Conservation (phyloP, 2,797 vertebrate genomes). For the Galagoides demidoff region DNA sequence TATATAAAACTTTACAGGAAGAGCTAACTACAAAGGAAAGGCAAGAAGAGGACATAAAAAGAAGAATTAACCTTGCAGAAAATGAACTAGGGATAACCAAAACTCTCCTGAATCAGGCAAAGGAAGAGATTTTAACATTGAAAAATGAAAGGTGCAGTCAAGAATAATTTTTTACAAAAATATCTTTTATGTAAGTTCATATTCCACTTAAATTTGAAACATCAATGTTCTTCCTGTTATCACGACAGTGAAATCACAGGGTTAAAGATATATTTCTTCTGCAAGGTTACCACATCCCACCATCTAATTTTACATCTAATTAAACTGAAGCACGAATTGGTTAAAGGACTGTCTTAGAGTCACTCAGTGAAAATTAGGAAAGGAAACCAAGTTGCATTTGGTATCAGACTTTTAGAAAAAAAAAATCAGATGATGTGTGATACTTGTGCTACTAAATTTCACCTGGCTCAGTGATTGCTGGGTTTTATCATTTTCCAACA, state of each 20-base stretch:
- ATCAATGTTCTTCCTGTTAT: not conserved
- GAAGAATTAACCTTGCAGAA: slow-evolving; percentile 85
- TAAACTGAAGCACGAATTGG: not conserved
- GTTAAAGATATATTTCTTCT: not conserved
- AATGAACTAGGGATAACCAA: slow-evolving; percentile 88
- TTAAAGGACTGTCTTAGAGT: not conserved
- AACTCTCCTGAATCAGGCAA: slow-evolving; percentile 85
- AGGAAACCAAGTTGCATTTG: not conserved
- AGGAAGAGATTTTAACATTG: slow-evolving; percentile 87
- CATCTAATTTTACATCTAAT: not conserved
- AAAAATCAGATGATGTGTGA: not conserved
- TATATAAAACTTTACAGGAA: slow-evolving; percentile 89
- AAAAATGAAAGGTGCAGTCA: slow-evolving; percentile 90
- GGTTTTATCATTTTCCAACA: slow-evolving; percentile 1
- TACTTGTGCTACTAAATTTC: slow-evolving; percentile 31
- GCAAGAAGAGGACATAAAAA: slow-evolving; percentile 89
- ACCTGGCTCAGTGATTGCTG: not conserved
- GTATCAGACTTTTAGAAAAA: slow-evolving; percentile 35
- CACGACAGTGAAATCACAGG: not conserved
- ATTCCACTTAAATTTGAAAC: slow-evolving; percentile 23
- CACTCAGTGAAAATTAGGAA: not conserved
- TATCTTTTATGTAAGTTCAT: slow-evolving; percentile 2
- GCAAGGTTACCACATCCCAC: not conserved
- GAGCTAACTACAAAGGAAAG: slow-evolving; percentile 89
- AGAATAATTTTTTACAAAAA: slow-evolving; percentile 24